phyloP scores from a whole-genome alignment of 2,888 invertebrate species.

The Peribatodes rhomboidaria region DNA sequence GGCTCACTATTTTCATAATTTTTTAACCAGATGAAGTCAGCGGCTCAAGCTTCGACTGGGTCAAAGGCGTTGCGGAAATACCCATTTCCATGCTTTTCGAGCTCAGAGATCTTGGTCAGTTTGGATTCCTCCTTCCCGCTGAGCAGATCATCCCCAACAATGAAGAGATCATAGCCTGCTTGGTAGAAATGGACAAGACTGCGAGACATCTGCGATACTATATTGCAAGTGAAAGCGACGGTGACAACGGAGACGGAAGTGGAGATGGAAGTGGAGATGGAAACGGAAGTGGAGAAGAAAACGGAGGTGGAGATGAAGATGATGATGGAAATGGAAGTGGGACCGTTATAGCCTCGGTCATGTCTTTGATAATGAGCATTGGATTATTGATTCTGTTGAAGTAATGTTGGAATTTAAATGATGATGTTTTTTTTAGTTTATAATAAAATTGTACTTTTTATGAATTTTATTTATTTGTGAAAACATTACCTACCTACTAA shows the following conservation, averaged over 20 bases:
- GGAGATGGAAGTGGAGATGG: too few relatives aligned
- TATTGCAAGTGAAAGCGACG: conserved; percentile 23
- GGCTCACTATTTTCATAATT: not conserved
- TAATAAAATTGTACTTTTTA: too few relatives aligned
- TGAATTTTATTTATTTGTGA: too few relatives aligned
- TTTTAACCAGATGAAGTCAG: conserved; percentile 68
- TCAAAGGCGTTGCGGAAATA: conserved; percentile 80
- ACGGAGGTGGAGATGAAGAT: too few relatives aligned
- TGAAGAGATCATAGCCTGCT: conserved; percentile 74
- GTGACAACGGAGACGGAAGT: too few relatives aligned
- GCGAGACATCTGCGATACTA: conserved; percentile 56
- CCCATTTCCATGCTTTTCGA: conserved; percentile 86
- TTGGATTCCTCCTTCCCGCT: conserved; percentile 85
- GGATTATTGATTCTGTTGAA: conserved; percentile 43
- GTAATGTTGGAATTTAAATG: conserved; percentile 12
- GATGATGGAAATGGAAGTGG: conserved; percentile 32
- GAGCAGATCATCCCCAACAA: conserved; percentile 79
- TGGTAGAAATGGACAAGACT: conserved; percentile 67
- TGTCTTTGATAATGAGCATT: conserved; percentile 43
- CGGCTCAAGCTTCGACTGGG: conserved; percentile 85
- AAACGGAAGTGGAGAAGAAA: too few relatives aligned
- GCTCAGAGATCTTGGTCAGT: conserved; percentile 82
- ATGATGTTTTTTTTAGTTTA: not conserved
- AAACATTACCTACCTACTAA: too few relatives aligned
- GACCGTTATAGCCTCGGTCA: conserved; percentile 36